Percentiles rank a stretch among this genome's conserved stretches.
These are phyloP conservation scores for Pachyrhynchus sulphureomaculatus DNA, from an alignment of 1,140 invertebrate species.

Conservation along the genomic window DNA sequence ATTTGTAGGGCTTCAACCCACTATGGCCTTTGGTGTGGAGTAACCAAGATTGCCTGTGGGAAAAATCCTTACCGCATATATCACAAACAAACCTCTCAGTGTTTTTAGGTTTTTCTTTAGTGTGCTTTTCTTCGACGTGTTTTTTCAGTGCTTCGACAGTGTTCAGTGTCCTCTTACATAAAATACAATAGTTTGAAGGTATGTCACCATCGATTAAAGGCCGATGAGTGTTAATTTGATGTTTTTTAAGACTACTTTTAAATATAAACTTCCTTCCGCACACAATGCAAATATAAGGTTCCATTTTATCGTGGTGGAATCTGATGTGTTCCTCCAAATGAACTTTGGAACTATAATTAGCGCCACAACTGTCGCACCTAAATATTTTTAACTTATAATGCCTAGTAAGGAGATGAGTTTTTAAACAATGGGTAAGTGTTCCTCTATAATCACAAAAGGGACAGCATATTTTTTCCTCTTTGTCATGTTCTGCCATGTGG, in stretches of 20 bases:
- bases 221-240: conserved; percentile 23
- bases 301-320: conserved; percentile 23
- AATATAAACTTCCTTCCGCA: conserved; percentile 24
- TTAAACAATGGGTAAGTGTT: not conserved
- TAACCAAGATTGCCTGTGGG: conserved; percentile 58
- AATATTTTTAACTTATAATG: conserved; percentile 20
- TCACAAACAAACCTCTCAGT: conserved; percentile 62
- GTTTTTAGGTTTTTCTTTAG: conserved; percentile 5
- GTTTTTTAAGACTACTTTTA: conserved; percentile 18
- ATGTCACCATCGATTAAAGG: conserved; percentile 27
- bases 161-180: conserved; percentile 18
- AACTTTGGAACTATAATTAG: conserved; percentile 8
- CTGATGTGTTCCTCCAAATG: conserved; percentile 23
- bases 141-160: conserved; percentile 15
- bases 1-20: conserved; percentile 53
- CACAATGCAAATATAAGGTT: conserved; percentile 17
- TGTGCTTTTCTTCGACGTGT: conserved; percentile 11
- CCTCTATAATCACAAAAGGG: conserved; percentile 20
- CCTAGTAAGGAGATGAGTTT: conserved; percentile 12
- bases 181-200: conserved; percentile 25
- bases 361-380: conserved; percentile 15
- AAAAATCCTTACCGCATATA: conserved; percentile 65
- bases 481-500: conserved; percentile 20
- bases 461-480: conserved; percentile 31
- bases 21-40: conserved; percentile 63